These are phyloP conservation scores for Charina bottae DNA, from an alignment of 2,113 vertebrate species.

Conservation along the genomic window DNA sequence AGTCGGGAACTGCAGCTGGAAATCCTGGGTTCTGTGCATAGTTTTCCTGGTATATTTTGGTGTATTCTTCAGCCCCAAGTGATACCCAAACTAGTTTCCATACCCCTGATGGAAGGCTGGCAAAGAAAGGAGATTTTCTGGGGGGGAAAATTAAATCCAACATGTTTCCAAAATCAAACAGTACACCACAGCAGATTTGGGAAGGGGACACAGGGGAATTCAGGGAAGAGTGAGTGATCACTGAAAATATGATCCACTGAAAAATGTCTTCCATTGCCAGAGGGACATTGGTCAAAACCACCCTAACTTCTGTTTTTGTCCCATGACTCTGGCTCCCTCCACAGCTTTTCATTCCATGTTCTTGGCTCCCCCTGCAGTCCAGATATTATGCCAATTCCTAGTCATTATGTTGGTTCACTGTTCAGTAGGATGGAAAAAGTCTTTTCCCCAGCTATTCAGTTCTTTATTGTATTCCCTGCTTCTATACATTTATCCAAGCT, in stretches of 20 bases:
- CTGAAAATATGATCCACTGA: not conserved
- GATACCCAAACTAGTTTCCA: not conserved
- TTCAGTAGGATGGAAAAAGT: not conserved
- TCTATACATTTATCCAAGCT: not conserved
- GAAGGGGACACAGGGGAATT: not conserved
- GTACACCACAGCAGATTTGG: not conserved
- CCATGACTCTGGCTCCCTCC: not conserved
- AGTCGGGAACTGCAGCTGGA: not conserved
- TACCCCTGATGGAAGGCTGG: not conserved
- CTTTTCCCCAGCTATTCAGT: not conserved
- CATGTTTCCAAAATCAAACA: not conserved
- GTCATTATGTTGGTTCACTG: not conserved
- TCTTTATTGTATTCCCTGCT: not conserved
- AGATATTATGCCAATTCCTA: not conserved
- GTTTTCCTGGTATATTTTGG: not conserved
- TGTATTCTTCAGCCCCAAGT: not conserved
- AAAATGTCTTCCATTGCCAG: not conserved
- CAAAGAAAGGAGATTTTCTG: not conserved
- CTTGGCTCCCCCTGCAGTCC: too few relatives aligned
- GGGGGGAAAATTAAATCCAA: not conserved
- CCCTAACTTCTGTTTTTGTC: not conserved
- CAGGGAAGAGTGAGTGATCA: not conserved
- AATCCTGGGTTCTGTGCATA: not conserved
- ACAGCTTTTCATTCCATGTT: not conserved
- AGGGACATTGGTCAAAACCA: not conserved